Evolutionary conservation across 2,797 vertebrate species (phyloP), one percentile per base, ranked within the genome.

Genomic region (Cyclopterus lumpus): DNA sequence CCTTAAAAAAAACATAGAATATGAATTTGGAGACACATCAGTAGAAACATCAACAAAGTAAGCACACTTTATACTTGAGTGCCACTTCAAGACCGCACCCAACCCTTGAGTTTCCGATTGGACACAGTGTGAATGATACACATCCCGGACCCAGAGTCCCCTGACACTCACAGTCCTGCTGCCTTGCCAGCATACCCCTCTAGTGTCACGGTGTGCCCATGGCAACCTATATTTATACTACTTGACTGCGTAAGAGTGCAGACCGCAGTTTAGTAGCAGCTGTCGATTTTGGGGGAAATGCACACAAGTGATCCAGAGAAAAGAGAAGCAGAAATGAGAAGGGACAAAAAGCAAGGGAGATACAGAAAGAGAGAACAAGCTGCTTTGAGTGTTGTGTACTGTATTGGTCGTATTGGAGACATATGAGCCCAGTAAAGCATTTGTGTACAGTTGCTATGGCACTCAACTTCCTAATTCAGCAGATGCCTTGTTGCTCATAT

Each of bases 161-260:
- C 57, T 38, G 51, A 76, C 60, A 64, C 67, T 67, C 73, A 69
- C 79, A n/a, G 40, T 64, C 66, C 76, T 66, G 62, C 62, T 65
- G 73, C 61, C 30, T 58, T 55, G 80, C 74, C 73, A 62, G 80
- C 90, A 90, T 93, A 86, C 89, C 88, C 71, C 70, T 80, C 57
- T 67, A 77, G 77, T 90, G 85, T 89, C 90, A 91, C 82, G 86
- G 89, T 71, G 87, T 91, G 92, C 83, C 88, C 92, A 86, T 93
- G 89, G 91, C 85, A 93, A 95, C 94, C 84, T 94, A 90, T 93
- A 94, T 94, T 94, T 95, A 94, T 86, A 86, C 83, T 82, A 72
- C 68, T 82, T 90, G 79, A 88, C 81, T 85, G 67, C 36, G 8
- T 67, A 81, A 42, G 82, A 84, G 83, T 44, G 73, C 65, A 78